These are phyloP conservation scores for Zaprionus davidi DNA, from an alignment of 1,140 invertebrate species.

Conservation along the genomic window DNA sequence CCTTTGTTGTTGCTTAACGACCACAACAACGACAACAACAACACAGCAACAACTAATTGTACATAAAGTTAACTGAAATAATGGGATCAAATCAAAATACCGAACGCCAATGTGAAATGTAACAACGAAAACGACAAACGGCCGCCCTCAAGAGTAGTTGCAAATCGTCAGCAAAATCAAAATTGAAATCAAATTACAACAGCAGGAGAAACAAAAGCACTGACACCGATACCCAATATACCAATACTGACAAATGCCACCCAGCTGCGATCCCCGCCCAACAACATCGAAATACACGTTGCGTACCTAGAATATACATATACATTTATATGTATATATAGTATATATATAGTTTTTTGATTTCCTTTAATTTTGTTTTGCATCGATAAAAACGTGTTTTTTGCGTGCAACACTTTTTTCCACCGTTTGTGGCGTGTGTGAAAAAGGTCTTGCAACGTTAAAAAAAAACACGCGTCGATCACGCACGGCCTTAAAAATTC, in stretches of 20 bases:
- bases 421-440: slow-evolving; percentile 41
- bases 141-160: slow-evolving; percentile 51
- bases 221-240: not conserved
- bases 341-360: slow-evolving; percentile 46
- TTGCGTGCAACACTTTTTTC: slow-evolving; percentile 71
- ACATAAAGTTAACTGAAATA: slow-evolving; percentile 25
- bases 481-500: slow-evolving; percentile 77
- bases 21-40: slow-evolving; percentile 13
- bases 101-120: slow-evolving; percentile 62
- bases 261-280: not conserved
- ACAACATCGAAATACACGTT: slow-evolving; percentile 5
- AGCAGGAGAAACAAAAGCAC: slow-evolving; percentile 13
- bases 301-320: slow-evolving; percentile 20
- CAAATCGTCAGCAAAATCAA: slow-evolving; percentile 12
- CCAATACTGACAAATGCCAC: not conserved
- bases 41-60: slow-evolving; percentile 4
- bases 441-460: slow-evolving; percentile 65
- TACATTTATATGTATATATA: slow-evolving; percentile 5
- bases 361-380: slow-evolving; percentile 58
- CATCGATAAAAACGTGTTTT: slow-evolving; percentile 56
- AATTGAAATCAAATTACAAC: slow-evolving; percentile 38
- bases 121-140: slow-evolving; percentile 52
- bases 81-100: slow-evolving; percentile 18
- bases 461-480: slow-evolving; percentile 59
- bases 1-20: slow-evolving; percentile 18